Conservation (phyloP, 1,140 invertebrate genomes). For the Megathymus violae region DNA sequence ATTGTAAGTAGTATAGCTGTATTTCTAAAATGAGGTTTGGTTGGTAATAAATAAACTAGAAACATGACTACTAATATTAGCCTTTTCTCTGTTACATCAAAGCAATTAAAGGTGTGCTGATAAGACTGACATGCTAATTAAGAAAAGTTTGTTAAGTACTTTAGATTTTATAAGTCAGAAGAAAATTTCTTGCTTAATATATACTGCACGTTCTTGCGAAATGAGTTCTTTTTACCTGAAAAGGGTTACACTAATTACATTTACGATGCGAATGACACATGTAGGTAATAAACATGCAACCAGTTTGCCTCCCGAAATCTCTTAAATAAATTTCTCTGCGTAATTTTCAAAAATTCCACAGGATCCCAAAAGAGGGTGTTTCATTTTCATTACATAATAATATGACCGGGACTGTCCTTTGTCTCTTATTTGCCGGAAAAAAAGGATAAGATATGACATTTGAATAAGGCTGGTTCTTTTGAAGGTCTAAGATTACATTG, state of each 20-base stretch:
- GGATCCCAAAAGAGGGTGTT: conserved; percentile 7
- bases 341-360: conserved; percentile 25
- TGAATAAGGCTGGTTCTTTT: conserved; percentile 33
- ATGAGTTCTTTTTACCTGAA: conserved; percentile 27
- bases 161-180: conserved; percentile 2
- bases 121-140: conserved; percentile 24
- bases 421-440: conserved; percentile 35
- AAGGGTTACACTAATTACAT: conserved; percentile 23
- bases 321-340: conserved; percentile 30
- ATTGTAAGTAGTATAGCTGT: too few species aligned
- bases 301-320: conserved; percentile 25
- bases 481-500: conserved; percentile 24
- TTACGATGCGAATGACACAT: conserved; percentile 11
- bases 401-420: conserved; percentile 25
- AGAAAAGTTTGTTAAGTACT: background rate
- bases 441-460: conserved; percentile 36
- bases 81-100: too few species aligned
- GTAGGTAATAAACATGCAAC: conserved; percentile 17
- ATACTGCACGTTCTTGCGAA: conserved; percentile 19
- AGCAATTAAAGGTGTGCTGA: too few species aligned
- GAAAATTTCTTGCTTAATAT: conserved; percentile 21
- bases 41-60: background rate
- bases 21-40: too few species aligned
- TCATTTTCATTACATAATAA: conserved; percentile 30
- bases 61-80: conserved; percentile 13